Base-by-base conservation (phyloP, 2,888 invertebrate species). In the Cheilosia pagana region DNA sequence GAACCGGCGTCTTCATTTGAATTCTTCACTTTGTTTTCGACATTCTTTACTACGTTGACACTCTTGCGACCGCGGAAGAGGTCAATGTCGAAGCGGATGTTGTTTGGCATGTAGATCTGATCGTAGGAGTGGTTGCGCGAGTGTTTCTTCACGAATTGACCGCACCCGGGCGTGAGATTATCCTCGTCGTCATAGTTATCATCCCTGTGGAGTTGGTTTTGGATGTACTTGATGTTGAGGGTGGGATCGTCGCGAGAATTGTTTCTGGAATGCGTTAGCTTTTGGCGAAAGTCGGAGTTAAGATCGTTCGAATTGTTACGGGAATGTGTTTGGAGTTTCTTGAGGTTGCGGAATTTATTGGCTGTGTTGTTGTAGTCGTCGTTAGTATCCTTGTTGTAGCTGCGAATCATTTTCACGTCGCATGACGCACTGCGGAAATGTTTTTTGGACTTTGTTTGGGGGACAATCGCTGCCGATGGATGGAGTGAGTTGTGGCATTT, bases 251-350 rank as follows among this genome's bases (percentile, higher is more conserved):
- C 90, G 81, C 89, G 90, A 81, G 91, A 91, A 87, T 91, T 90
- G 12, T 89, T 89, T 79, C 90, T 88, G 68, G 91, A 88, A 55
- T 91, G 90, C 23, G 90, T 89, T 3, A 89, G 67, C 76, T 89
- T 90, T 60, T 90, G 88, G 8, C 90, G 89, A 55, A 89, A 88
- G 77, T 90, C 90, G 43, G 87, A 78, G 87, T 91, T 91, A 21
- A 92, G 87, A 87, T 92, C 92, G 74, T 91, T 90, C 16, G 92
- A 92, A 88, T 92, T 91, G 67, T 92, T 92, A 87, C 92, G 89
- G 68, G 91, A 92, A 90, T 92, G 92, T 77, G 92, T 89, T 86
- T 91, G 90, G 70, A 91, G 88, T 77, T 90, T 91, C 87, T 91
- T 92, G 12, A 91, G 87, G 87, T 91, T 91, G 70, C 90, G 90